Conservation (phyloP, 1,140 invertebrate genomes). For the Aphaenogaster rudis region DNA sequence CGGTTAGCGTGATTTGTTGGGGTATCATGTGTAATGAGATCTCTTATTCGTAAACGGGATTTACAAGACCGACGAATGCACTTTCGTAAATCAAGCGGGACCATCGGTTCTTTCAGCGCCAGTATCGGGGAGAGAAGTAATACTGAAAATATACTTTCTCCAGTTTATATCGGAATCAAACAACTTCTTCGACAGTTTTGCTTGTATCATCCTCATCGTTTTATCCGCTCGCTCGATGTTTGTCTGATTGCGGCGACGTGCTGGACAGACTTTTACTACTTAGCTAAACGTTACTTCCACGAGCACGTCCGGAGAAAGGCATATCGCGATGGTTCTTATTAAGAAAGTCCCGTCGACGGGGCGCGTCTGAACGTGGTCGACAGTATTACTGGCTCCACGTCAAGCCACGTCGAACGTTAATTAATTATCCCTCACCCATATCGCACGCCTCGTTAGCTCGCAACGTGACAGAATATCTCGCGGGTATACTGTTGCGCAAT, state of each 20-base stretch:
- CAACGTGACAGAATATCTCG: slow-evolving; percentile 30
- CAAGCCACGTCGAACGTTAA: slow-evolving; percentile 45
- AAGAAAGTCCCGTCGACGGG: slow-evolving; percentile 60
- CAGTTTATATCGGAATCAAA: neutral
- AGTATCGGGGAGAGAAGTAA: neutral
- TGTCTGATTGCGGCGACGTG: neutral
- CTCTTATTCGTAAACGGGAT: slow-evolving; percentile 66
- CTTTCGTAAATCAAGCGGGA: slow-evolving; percentile 23
- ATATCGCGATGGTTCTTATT: slow-evolving; percentile 38
- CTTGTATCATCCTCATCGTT: neutral
- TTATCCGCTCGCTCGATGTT: neutral
- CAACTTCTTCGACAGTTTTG: neutral
- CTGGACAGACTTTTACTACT: slow-evolving; percentile 1
- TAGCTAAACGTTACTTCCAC: slow-evolving; percentile 5
- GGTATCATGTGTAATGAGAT: slow-evolving; percentile 70
- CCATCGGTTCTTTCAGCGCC: neutral
- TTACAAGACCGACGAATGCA: slow-evolving; percentile 3
- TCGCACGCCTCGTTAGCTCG: slow-evolving; percentile 64
- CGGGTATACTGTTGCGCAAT: slow-evolving; percentile 46
- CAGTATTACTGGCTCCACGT: slow-evolving; percentile 6
- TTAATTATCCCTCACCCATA: slow-evolving; percentile 64
- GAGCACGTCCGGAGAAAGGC: slow-evolving; percentile 24
- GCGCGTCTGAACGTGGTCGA: slow-evolving; percentile 38
- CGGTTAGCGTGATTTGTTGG: slow-evolving; percentile 73
- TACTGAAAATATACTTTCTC: neutral